Evolutionary conservation across 2,888 invertebrate genomes (phyloP).

Genomic region (Ectropis crepuscularia): DNA sequence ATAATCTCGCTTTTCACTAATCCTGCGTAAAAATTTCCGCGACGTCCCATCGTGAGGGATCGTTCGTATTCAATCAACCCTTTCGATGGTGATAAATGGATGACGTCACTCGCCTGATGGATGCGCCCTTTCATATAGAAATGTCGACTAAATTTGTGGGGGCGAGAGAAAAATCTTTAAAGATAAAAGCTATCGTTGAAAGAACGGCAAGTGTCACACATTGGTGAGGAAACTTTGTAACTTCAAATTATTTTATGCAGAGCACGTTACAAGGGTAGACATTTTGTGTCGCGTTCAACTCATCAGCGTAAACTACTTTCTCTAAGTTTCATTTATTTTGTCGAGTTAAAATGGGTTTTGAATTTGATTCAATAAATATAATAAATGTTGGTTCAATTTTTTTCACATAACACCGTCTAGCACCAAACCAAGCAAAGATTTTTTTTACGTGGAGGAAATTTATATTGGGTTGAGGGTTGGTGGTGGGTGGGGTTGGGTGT

Average conservation of each 20-base stretch:
- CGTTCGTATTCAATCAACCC: conserved; percentile 73
- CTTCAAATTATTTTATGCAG: background rate
- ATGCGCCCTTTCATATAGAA: conserved; percentile 54
- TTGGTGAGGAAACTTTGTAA: background rate
- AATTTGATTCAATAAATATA: too few relatives aligned
- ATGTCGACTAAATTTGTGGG: conserved; percentile 38
- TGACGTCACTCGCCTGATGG: conserved; percentile 65
- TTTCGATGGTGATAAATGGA: conserved; percentile 75
- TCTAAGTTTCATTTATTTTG: too few relatives aligned
- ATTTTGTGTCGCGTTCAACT: too few relatives aligned
- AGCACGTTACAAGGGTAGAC: background rate
- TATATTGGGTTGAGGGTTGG: too few relatives aligned
- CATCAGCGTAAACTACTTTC: too few relatives aligned
- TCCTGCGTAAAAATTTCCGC: conserved; percentile 53
- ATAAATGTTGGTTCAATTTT: too few relatives aligned
- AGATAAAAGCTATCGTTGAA: conserved; percentile 17
- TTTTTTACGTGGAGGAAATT: too few relatives aligned
- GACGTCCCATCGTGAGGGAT: conserved; percentile 60
- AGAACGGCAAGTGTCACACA: conserved; percentile 4
- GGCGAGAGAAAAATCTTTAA: conserved; percentile 30
- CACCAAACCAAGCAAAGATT: too few relatives aligned
- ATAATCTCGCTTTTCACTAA: conserved; percentile 47
- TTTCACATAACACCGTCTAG: too few relatives aligned
- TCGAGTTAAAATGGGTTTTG: too few relatives aligned
- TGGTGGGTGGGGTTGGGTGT: too few relatives aligned